Conservation (phyloP, 1,140 invertebrate species). For the Stenopsyche tienmushanensis region DNA sequence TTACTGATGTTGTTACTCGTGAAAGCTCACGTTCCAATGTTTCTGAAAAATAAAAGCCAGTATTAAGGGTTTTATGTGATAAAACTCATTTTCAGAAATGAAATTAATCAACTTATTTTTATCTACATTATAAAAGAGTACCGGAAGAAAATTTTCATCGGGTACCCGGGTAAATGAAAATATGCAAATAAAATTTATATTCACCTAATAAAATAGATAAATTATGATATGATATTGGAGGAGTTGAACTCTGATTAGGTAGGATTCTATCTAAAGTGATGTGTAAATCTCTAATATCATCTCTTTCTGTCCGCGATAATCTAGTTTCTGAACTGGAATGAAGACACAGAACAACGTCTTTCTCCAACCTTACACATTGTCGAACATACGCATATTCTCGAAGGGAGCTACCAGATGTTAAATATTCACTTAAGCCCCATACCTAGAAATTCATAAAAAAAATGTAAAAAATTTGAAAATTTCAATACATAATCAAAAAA, state of each 20-base stretch:
- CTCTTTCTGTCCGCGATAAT: slow-evolving; percentile 61
- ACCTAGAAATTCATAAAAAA: slow-evolving; percentile 60
- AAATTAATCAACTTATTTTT: too few relatives aligned
- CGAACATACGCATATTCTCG: slow-evolving; percentile 92
- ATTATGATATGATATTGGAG: slow-evolving; percentile 73
- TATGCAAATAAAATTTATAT: slow-evolving; percentile 1
- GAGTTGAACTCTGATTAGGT: slow-evolving; percentile 69
- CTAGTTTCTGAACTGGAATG: slow-evolving; percentile 64
- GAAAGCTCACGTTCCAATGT: slow-evolving; percentile 81
- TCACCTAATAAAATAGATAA: slow-evolving; percentile 76
- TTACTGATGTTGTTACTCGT: slow-evolving; percentile 65
- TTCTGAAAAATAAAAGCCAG: slow-evolving; percentile 56
- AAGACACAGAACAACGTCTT: slow-evolving; percentile 81
- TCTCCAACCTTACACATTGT: slow-evolving; percentile 89
- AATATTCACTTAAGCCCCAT: slow-evolving; percentile 78
- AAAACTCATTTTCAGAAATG: too few relatives aligned
- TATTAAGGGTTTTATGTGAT: too few relatives aligned
- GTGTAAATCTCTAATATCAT: slow-evolving; percentile 72
- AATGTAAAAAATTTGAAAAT: slow-evolving; percentile 29
- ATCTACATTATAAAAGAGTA: slow-evolving; percentile 17
- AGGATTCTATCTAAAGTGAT: slow-evolving; percentile 73
- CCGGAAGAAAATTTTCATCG: background rate
- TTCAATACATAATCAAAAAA: background rate
- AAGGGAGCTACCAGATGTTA: slow-evolving; percentile 66
- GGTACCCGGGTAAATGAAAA: background rate